Evolutionary conservation across 2,888 invertebrate species (phyloP), one percentile per base, ranked within the genome.

Genomic region (Dermolepida albohirtum): DNA sequence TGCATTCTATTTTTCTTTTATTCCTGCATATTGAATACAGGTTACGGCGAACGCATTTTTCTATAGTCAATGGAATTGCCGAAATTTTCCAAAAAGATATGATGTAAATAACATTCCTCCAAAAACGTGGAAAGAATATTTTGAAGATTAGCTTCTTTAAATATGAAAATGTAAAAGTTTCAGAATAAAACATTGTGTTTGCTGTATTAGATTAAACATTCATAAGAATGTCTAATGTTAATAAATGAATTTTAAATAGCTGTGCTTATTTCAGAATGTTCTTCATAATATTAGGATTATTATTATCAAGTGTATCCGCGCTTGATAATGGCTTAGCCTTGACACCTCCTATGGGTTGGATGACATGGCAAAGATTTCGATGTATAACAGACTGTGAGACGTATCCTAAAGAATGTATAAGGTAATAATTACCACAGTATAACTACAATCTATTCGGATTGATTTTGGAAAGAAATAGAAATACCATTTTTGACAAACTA

Each of bases 331-430:
- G 90, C 0, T 78, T 90, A 51, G 90, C 89, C 0, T 76, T 84
- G 64, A 90, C 89, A 1, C 91, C 91, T 0, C 91, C 91, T 0
- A 91, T 91, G 90, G 91, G 91, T 40, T 91, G 90, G 90, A 84
- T 91, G 73, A 87, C 89, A 0, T 91, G 91, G 91, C 87, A 90
- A 75, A 79, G 90, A 69, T 91, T 88, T 77, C 80, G 89, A 17
- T 91, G 91, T 77, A 86, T 88, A 70, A 86, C 85, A 0, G 88
- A 91, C 79, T 91, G 91, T 79, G 81, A 84, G 39, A 85, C 84
- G 57, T 88, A 89, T 75, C 90, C 89, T 0, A 82, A 87, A 70
- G 88, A 89, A 72, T 90, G 90, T 75, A 88, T 90, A 68, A 89
- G 89, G 90, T 90, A 12, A 49, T 2, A 12, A 22, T 22, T 4